Conservation (phyloP, 2,113 vertebrate species). For the Platanista minor region DNA sequence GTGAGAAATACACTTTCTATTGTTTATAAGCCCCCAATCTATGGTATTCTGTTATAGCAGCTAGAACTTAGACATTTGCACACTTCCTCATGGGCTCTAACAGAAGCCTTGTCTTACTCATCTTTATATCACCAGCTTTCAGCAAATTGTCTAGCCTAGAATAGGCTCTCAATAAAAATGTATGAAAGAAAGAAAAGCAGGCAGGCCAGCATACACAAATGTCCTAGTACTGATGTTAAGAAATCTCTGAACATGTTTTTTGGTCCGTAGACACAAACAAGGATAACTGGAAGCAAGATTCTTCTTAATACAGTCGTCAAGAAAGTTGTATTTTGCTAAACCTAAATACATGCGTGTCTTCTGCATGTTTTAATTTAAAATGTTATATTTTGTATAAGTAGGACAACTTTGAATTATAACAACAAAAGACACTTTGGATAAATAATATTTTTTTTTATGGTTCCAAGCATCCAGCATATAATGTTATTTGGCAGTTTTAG, state of each 20-base stretch:
- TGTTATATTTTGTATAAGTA: background rate
- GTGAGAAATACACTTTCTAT: background rate
- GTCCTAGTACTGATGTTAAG: background rate
- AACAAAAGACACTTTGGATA: background rate
- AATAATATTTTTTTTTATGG: background rate
- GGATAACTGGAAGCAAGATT: background rate
- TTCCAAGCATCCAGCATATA: background rate
- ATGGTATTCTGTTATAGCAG: background rate
- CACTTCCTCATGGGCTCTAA: rapidly evolving
- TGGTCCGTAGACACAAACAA: background rate
- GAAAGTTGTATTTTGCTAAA: background rate
- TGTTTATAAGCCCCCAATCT: background rate
- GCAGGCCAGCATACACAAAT: background rate
- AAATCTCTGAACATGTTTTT: background rate
- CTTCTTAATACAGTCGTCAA: background rate
- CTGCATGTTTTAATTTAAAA: background rate
- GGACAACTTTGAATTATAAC: background rate
- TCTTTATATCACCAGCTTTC: background rate
- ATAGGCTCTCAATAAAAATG: background rate
- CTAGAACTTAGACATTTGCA: background rate
- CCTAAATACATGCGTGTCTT: background rate
- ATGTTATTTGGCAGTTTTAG: background rate
- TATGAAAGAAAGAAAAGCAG: background rate
- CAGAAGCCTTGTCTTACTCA: background rate
- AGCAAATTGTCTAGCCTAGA: background rate